Conservation (phyloP, 2,888 invertebrate species). For the Brachynemurus nebulosus region DNA sequence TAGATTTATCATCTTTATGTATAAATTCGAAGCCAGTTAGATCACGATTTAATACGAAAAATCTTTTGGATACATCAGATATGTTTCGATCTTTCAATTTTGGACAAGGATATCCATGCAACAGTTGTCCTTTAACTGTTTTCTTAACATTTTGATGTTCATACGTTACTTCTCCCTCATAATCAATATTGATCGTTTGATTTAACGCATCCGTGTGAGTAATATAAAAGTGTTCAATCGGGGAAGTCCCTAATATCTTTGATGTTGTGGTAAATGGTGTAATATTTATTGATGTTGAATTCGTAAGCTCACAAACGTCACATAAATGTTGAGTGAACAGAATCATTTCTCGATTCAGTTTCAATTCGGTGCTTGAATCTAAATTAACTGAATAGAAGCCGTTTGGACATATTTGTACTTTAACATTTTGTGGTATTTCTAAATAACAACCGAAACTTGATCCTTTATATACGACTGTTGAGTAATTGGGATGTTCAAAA, state of each 20-base stretch:
- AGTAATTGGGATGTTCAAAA: conserved; percentile 38
- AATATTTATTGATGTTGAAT: conserved; percentile 1
- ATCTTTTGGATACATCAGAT: no score
- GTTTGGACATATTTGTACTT: conserved; percentile 17
- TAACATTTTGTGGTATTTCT: conserved; percentile 23
- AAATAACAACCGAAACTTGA: no score
- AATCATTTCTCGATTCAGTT: no score
- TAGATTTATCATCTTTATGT: neutral
- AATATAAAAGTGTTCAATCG: conserved; percentile 2
- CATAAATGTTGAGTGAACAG: no score
- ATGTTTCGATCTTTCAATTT: no score
- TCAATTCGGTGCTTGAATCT: no score
- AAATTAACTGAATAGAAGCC: neutral
- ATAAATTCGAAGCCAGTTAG: conserved; percentile 1
- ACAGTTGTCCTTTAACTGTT: no score
- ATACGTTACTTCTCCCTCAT: conserved; percentile 5
- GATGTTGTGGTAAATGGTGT: neutral
- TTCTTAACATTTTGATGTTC: no score
- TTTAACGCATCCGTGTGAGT: neutral
- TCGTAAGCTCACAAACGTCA: no score
- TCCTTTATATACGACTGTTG: no score
- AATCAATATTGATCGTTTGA: neutral
- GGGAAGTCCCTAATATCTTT: no score
- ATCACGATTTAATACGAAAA: conserved; percentile 1
- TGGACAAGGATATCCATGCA: no score